Base-by-base conservation (phyloP, 2,113 vertebrate genomes). In the Pseudopipra pipra region DNA sequence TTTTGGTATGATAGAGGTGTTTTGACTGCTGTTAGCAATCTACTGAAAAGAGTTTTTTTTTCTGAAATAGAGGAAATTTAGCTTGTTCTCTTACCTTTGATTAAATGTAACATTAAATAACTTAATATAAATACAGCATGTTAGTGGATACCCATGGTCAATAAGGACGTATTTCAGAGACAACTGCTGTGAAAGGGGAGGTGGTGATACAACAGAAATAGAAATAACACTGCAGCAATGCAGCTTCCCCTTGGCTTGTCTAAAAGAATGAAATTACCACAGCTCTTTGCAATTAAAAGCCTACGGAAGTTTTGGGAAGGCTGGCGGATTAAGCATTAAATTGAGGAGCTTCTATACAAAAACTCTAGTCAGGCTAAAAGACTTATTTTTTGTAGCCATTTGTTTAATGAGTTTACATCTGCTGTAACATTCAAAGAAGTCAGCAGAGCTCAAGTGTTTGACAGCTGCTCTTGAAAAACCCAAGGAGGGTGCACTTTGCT, bases 331-430 rank as follows among this genome's bases (percentile, higher is more conserved):
- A 75, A 87, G 49, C 91, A 39, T 52, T 72, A 80, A 80, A 87
- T 58, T 75, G 80, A 74, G 49, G 78, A 83, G 35, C 62, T 88
- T 74, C 85, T 59, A 78, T 49, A 92, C 49, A 93, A 90, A 89
- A 91, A 55, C 68, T 82, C 68, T 27, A 35, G 58, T 85, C 33
- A 86, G 85, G 25, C 92, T 93, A 41, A 43, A 74, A 80, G 80
- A 80, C 83, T 82, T 78, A 35, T 21, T 91, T 70, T 88, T 93
- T 93, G 71, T 76, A 87, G 87, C 83, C 81, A 70, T 92, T 93
- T 92, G 91, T 96, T 95, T 92, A 85, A 94, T 78, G 93, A 94
- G 74, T 79, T 95, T 92, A 58, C 65, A 95, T 95, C 95, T 82
- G 41, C 75, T 87, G 77, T 12, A 37, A 82, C 76, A 88, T 87